Evolutionary conservation across 2,113 vertebrate genomes (phyloP).

Genomic region (Onychorhynchus coronatus): DNA sequence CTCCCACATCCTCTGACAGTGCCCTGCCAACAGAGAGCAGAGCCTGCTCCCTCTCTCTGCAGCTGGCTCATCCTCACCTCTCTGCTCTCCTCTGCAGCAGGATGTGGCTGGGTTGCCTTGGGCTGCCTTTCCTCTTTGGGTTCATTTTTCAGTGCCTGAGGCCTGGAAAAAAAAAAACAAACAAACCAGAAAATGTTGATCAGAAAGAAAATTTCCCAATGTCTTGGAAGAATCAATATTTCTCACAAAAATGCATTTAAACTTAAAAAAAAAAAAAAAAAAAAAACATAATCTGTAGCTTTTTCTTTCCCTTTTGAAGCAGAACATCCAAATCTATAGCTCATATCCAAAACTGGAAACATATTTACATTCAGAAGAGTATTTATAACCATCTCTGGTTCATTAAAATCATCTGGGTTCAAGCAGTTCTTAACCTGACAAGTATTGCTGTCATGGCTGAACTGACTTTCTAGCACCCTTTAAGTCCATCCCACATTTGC

Average conservation of each 20-base stretch:
- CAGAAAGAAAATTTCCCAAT: neutral
- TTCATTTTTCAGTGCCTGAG: neutral
- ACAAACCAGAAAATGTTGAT: neutral
- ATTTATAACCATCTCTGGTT: neutral
- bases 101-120: neutral
- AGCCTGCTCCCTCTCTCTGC: neutral
- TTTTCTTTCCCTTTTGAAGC: neutral
- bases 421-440: neutral
- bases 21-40: neutral
- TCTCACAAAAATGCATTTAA: neutral
- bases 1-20: neutral
- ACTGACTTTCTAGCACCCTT: neutral
- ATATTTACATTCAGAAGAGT: neutral
- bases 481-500: neutral
- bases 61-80: neutral
- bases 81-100: neutral
- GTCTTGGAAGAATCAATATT: neutral
- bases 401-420: neutral
- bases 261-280: neutral
- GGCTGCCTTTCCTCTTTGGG: neutral
- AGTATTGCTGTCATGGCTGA: neutral
- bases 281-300: neutral
- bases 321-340: neutral
- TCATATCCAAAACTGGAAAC: neutral
- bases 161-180: neutral